These are phyloP conservation scores for Eilema depressum DNA, from an alignment of 2,888 invertebrate genomes.

Conservation along the genomic window DNA sequence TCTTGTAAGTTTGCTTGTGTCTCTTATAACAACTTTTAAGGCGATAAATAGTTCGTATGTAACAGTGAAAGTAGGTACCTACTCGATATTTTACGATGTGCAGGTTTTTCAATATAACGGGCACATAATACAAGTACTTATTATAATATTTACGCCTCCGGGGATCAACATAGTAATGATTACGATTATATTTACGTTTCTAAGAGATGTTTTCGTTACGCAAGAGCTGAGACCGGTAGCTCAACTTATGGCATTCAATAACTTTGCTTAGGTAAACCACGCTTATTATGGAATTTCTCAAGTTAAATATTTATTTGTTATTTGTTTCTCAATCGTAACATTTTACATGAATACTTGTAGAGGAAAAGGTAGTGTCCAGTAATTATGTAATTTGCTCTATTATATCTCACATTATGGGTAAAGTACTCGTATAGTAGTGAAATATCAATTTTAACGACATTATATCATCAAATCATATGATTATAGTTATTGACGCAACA, in stretches of 20 bases:
- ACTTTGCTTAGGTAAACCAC: neutral
- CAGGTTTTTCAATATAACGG: neutral
- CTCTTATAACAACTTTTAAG: neutral
- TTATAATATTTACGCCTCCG: neutral
- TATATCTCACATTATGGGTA: neutral
- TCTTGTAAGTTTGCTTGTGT: too few species aligned
- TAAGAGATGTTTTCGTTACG: neutral
- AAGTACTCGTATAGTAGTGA: neutral
- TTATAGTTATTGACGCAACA: neutral
- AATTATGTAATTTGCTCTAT: too few species aligned
- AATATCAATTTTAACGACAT: neutral
- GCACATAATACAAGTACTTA: neutral
- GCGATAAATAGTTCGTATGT: neutral
- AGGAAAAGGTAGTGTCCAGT: too few species aligned
- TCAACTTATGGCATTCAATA: neutral
- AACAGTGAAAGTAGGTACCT: constrained; percentile 6
- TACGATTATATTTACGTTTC: neutral
- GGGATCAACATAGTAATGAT: neutral
- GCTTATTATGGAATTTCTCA: neutral
- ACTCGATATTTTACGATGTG: neutral
- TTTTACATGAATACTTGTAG: neutral
- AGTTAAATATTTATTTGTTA: neutral
- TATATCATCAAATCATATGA: neutral
- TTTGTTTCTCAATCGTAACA: neutral
- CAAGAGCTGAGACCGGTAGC: neutral